These are phyloP conservation scores for Incurvaria masculella DNA, from an alignment of 2,888 invertebrate species.

Conservation along the genomic window DNA sequence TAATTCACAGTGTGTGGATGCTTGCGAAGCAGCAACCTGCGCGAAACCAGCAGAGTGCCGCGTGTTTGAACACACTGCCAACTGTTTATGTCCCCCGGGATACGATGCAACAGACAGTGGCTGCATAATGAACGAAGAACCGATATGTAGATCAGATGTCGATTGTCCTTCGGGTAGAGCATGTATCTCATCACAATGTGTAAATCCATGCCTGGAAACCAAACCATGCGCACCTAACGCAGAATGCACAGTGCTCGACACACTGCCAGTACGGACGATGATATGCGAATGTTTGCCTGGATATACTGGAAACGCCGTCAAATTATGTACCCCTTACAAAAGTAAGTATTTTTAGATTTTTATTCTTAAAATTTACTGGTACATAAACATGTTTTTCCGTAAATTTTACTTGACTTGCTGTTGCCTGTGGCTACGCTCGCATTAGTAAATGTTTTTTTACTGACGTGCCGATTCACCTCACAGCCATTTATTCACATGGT, in stretches of 20 bases:
- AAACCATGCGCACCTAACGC: slow-evolving; percentile 81
- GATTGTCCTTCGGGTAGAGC: slow-evolving; percentile 83
- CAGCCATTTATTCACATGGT: too few species aligned
- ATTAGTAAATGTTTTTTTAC: background rate
- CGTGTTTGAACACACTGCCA: slow-evolving; percentile 70
- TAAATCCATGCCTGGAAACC: slow-evolving; percentile 77
- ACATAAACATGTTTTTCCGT: background rate
- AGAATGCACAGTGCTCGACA: slow-evolving; percentile 74
- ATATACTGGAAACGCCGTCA: slow-evolving; percentile 82
- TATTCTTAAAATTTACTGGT: background rate
- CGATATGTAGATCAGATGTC: slow-evolving; percentile 70
- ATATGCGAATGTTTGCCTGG: slow-evolving; percentile 84
- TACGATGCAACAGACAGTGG: slow-evolving; percentile 62
- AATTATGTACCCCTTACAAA: slow-evolving; percentile 68
- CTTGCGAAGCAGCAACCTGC: slow-evolving; percentile 71
- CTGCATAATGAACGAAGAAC: slow-evolving; percentile 57
- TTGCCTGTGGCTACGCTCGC: too few species aligned
- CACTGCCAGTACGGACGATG: slow-evolving; percentile 82
- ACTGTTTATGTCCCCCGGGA: slow-evolving; percentile 80
- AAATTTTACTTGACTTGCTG: too few species aligned
- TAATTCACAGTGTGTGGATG: slow-evolving; percentile 74
- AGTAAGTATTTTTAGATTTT: slow-evolving; percentile 51
- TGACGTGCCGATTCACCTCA: background rate
- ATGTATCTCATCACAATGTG: slow-evolving; percentile 77
- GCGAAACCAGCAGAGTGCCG: slow-evolving; percentile 71